Evolutionary conservation across 92 coral and sea anemone genomes (phyloP).

Genomic region (Meandrina meandrites): DNA sequence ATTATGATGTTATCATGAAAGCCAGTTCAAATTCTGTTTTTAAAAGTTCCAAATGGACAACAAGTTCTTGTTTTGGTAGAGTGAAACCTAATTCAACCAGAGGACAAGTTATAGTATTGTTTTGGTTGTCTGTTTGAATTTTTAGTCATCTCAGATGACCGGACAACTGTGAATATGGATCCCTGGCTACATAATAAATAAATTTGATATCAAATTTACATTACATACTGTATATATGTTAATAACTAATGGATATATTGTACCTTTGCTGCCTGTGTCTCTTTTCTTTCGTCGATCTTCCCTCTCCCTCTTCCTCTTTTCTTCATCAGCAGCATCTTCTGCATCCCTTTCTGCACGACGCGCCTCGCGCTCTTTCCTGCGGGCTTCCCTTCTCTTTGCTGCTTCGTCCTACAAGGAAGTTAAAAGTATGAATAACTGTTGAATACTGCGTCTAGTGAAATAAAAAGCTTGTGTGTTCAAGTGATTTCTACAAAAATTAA

Average conservation of each 20-base stretch:
- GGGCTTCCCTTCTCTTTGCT: conserved; percentile 82
- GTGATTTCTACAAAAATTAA: not conserved
- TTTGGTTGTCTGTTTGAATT: too few species aligned
- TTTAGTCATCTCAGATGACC: too few species aligned
- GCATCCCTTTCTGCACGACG: conserved; percentile 92
- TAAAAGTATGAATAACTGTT: not conserved
- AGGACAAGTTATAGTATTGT: too few species aligned
- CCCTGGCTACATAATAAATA: too few species aligned
- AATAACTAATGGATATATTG: not conserved
- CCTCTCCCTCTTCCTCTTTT: conserved; percentile 58
- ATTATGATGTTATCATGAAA: too few species aligned
- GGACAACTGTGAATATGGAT: too few species aligned
- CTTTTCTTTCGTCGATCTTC: conserved; percentile 55
- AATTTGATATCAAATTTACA: too few species aligned
- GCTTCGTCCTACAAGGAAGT: conserved; percentile 78
- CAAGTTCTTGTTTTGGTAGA: too few species aligned
- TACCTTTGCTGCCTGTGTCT: conserved; percentile 34
- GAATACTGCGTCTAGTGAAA: not conserved
- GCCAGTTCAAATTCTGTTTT: too few species aligned
- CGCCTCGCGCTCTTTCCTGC: conserved; percentile 91
- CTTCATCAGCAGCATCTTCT: conserved; percentile 76
- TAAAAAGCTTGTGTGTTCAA: not conserved
- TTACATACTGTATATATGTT: too few species aligned
- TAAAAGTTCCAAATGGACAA: too few species aligned
- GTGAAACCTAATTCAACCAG: too few species aligned